These are phyloP conservation scores for Toxotes lorentzi DNA, from an alignment of 2,797 vertebrate species.

Conservation along the genomic window DNA sequence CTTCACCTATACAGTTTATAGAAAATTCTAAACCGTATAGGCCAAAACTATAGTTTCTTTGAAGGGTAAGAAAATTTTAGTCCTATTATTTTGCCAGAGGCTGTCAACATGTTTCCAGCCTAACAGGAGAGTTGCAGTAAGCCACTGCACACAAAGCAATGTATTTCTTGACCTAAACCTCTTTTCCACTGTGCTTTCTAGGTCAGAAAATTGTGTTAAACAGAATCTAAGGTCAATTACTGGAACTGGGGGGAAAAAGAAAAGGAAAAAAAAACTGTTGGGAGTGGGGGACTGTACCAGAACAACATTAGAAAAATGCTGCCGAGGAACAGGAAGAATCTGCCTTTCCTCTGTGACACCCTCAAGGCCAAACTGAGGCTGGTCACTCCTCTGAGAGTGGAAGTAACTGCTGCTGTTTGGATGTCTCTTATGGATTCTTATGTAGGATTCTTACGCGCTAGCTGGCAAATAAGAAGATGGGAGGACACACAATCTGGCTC, in stretches of 20 bases:
- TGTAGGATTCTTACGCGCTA: constrained; percentile 27
- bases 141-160: not conserved
- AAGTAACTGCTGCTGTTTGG: constrained; percentile 22
- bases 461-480: constrained; percentile 37
- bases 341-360: not conserved
- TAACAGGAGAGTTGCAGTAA: constrained; percentile 8
- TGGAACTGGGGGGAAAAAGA: not conserved
- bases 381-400: constrained; percentile 16
- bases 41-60: too few relatives aligned
- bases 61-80: too few relatives aligned
- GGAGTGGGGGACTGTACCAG: not conserved
- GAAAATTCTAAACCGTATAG: not conserved
- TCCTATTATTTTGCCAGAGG: not conserved
- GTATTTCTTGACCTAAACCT: not conserved
- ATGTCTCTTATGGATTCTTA: not conserved
- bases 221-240: constrained; percentile 11
- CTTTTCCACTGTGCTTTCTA: not conserved
- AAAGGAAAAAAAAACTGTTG: too few relatives aligned
- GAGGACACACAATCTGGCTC: constrained; percentile 35
- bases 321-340: not conserved
- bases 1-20: not conserved
- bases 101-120: constrained; percentile 4
- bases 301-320: not conserved
- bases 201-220: constrained; percentile 3
- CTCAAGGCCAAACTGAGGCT: constrained; percentile 15